Conservation (phyloP, 2,113 vertebrate genomes). For the Zosterops pallidus region DNA sequence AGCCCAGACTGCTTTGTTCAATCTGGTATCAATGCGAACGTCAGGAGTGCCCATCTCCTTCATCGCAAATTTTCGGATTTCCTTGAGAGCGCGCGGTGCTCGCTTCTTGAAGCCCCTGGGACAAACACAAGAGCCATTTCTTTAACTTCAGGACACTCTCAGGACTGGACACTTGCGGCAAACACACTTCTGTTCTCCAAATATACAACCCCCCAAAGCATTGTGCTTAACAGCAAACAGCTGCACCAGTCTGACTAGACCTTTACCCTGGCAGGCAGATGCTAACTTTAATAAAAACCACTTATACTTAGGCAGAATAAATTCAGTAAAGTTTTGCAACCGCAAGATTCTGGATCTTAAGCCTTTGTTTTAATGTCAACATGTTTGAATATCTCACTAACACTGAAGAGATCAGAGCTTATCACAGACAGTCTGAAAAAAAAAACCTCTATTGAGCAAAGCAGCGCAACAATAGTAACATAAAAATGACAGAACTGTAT, state of each 20-base stretch:
- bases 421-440: neutral
- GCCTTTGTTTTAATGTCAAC: neutral
- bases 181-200: neutral
- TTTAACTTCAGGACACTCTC: neutral
- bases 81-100: slow-evolving; percentile 94
- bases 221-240: rapidly evolving
- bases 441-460: neutral
- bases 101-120: slow-evolving; percentile 92
- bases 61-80: slow-evolving; percentile 97
- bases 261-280: neutral
- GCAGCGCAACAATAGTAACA: rapidly evolving
- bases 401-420: neutral
- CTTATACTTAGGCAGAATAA: rapidly evolving
- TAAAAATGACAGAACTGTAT: neutral
- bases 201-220: rapidly evolving
- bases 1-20: slow-evolving; percentile 99
- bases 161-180: neutral
- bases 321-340: neutral
- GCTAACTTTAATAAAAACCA: neutral
- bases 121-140: neutral
- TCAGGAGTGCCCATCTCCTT: slow-evolving; percentile 99
- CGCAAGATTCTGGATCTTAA: neutral
- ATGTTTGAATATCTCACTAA: neutral
- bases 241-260: neutral
- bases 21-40: slow-evolving; percentile 95